Evolutionary conservation across 2,888 invertebrate genomes (phyloP), one percentile per base, ranked within the genome.

Genomic region (Andricus curvator): DNA sequence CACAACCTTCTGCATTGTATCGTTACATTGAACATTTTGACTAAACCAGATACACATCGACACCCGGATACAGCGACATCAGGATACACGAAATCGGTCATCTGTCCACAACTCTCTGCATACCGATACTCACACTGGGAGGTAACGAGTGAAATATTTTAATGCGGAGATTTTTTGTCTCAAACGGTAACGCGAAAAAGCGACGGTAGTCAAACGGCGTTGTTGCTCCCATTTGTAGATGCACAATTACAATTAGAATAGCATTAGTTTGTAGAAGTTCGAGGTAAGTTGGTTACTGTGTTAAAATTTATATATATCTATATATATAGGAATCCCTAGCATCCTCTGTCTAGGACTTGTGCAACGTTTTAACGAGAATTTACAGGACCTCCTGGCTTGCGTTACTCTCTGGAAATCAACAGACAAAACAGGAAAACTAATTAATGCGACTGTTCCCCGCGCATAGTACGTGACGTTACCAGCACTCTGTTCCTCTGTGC

Each of bases 211-310:
- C 56, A 33, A 78, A 78, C 87, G 87, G 85, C 90, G 91, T 92
- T 92, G 92, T 91, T 91, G 92, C 92, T 92, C 92, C 92, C 91
- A 92, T 91, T 88, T 83, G 91, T 92, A 92, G 91, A 90, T 91
- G 91, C 91, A 91, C 91, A 89, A 88, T 89, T 89, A 89, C 88
- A 84, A 85, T 88, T 88, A 88, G 89, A 89, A 88, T 90, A 91
- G 82, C 87, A 88, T 88, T 90, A 90, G 89, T 89, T 88, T 88
- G 88, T 90, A 88, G 88, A 89, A 87, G 86, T 85, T 85, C 77
- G 87, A 89, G 90, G 91, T 91, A 91, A 91, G 91, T 91, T 88
- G 86, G 86, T 87, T 87, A 86, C 82, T 84, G 78, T 78, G 79
- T 80, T 82, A 79, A 80, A 78, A 62, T 56, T 82, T 48, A 41